Percentiles rank a stretch among this genome's conserved stretches.
phyloP scores from a whole-genome alignment of 2,797 vertebrate genomes.

The Rhincodon typus region DNA sequence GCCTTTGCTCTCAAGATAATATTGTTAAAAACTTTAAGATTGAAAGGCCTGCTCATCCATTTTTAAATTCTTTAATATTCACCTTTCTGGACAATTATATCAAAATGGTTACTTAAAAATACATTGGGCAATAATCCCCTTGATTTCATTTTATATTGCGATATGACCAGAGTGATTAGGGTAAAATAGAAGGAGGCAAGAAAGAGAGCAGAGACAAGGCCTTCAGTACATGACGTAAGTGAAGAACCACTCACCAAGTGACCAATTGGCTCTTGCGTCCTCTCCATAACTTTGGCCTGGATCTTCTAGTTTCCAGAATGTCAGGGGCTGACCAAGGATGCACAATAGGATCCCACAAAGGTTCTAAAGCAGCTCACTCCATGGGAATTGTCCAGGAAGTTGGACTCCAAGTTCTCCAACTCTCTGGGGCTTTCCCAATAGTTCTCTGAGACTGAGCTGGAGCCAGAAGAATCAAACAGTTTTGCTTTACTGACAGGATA shows the following conservation, averaged over 20 bases:
- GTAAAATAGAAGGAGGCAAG: not conserved
- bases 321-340: too few relatives aligned
- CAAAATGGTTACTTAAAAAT: not conserved
- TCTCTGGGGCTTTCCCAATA: too few relatives aligned
- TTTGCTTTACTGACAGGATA: too few relatives aligned
- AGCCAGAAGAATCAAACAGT: too few relatives aligned
- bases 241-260: not conserved
- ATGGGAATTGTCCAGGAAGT: too few relatives aligned
- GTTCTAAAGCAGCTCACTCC: too few relatives aligned
- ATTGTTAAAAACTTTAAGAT: not conserved
- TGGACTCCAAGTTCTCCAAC: too few relatives aligned
- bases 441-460: too few relatives aligned
- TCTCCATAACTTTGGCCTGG: not conserved
- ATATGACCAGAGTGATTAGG: not conserved
- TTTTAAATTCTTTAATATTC: not conserved
- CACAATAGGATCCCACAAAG: too few relatives aligned
- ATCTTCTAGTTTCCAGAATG: too few relatives aligned
- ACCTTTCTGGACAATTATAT: not conserved
- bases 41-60: not conserved
- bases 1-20: not conserved
- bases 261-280: not conserved
- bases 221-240: not conserved
- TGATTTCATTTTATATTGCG: not conserved
- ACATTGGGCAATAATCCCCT: not conserved
- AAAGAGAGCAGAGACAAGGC: not conserved